Percentiles rank a stretch among this genome's conserved stretches.
Evolutionary conservation across 2,888 invertebrate species (phyloP).

Genomic region (Drosophila maculinotata): DNA sequence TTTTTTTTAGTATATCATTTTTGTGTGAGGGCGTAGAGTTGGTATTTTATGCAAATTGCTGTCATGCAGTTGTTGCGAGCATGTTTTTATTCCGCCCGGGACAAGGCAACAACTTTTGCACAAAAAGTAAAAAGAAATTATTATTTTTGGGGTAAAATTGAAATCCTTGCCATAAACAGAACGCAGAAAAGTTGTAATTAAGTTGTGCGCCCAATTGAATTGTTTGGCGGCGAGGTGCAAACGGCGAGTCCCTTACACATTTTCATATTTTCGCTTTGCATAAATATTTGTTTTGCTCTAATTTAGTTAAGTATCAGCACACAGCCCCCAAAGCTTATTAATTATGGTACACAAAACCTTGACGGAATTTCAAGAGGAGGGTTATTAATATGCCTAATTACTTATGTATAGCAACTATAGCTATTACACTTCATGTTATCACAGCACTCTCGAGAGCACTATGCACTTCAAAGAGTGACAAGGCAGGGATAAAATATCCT

Average conservation of each 20-base stretch:
- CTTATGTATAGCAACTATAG: slow-evolving; percentile 1
- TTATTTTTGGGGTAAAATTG: slow-evolving; percentile 19
- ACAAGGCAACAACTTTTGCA: slow-evolving; percentile 22
- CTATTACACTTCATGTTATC: not conserved
- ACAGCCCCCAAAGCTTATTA: slow-evolving; percentile 17
- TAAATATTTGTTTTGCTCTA: slow-evolving; percentile 48
- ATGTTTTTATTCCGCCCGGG: slow-evolving; percentile 28
- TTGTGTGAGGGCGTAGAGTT: not conserved
- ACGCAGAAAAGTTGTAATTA: slow-evolving; percentile 60
- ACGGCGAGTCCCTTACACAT: not conserved
- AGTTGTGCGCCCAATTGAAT: slow-evolving; percentile 66
- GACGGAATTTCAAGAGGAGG: slow-evolving; percentile 6
- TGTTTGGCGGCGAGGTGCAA: slow-evolving; percentile 39
- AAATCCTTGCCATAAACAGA: slow-evolving; percentile 43
- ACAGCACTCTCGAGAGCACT: slow-evolving; percentile 23
- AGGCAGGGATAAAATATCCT: not conserved
- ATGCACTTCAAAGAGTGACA: slow-evolving; percentile 33
- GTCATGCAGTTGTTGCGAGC: slow-evolving; percentile 32
- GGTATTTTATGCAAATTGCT: slow-evolving; percentile 61
- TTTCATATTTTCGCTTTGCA: slow-evolving; percentile 21
- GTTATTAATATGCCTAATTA: slow-evolving; percentile 32
- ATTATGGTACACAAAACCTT: slow-evolving; percentile 24
- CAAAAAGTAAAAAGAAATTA: slow-evolving; percentile 24
- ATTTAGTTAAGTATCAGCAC: slow-evolving; percentile 36
- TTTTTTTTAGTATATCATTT: slow-evolving; percentile 27